Evolutionary conservation across 2,888 invertebrate genomes (phyloP).

Genomic region (Sympetrum striolatum): DNA sequence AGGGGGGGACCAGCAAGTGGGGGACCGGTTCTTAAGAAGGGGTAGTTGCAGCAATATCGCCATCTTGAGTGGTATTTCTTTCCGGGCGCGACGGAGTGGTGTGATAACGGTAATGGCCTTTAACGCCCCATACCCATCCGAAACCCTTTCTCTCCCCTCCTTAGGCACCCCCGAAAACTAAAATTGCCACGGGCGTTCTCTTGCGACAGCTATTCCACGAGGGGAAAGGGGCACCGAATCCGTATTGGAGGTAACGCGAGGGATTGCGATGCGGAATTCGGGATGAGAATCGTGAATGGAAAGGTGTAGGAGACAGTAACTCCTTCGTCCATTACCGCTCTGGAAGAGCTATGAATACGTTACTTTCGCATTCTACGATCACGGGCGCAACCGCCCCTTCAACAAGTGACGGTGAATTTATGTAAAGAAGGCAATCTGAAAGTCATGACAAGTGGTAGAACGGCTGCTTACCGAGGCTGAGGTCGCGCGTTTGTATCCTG

Average conservation of each 20-base stretch:
- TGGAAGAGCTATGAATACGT: too few species aligned
- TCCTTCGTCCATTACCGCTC: too few species aligned
- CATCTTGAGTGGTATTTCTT: constrained; percentile 40
- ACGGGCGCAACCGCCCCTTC: too few species aligned
- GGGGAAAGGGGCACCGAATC: neutral
- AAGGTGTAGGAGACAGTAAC: neutral
- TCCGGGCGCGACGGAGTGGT: constrained; percentile 3
- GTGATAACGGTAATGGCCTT: constrained; percentile 39
- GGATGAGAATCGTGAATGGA: neutral
- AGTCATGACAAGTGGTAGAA: neutral
- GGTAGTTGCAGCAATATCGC: constrained; percentile 21
- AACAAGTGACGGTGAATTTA: too few species aligned
- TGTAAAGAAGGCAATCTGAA: too few species aligned
- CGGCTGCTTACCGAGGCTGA: neutral
- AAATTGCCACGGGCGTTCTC: neutral
- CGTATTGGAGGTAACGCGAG: neutral
- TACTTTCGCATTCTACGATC: too few species aligned
- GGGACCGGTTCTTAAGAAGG: neutral
- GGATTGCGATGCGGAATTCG: neutral
- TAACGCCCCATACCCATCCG: constrained; percentile 23
- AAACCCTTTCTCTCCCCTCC: neutral
- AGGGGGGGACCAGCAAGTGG: neutral
- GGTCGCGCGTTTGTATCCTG: neutral
- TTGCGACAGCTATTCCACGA: neutral
- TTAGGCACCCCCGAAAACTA: neutral